phyloP scores from a whole-genome alignment of 2,113 vertebrate species.

The Oostethus manadensis region DNA sequence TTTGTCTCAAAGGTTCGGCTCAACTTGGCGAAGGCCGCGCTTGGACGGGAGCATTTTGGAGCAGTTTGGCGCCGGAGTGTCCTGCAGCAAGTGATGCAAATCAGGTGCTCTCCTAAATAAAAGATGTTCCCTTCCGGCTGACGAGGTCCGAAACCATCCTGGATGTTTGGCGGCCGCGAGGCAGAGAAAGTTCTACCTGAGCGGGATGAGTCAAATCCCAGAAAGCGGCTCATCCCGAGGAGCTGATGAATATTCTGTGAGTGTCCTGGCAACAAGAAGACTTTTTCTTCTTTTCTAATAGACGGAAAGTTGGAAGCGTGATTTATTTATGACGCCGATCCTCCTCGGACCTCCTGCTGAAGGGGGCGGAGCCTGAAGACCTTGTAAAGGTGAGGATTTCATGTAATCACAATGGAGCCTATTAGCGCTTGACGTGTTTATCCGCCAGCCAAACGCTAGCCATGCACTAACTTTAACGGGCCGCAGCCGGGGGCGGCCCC shows the following conservation, averaged over 20 bases:
- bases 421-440: slow-evolving; percentile 79
- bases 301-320: slow-evolving; percentile 62
- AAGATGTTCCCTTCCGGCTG: not conserved
- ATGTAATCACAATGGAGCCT: slow-evolving; percentile 77
- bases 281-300: slow-evolving; percentile 60
- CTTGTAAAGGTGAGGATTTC: slow-evolving; percentile 75
- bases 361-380: slow-evolving; percentile 58
- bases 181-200: slow-evolving; percentile 32
- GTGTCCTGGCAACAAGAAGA: slow-evolving; percentile 30
- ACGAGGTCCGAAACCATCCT: not conserved
- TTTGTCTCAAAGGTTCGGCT: too few relatives aligned
- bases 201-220: slow-evolving; percentile 47
- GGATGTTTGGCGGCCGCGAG: not conserved
- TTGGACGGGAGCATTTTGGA: too few relatives aligned
- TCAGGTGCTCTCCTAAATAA: not conserved
- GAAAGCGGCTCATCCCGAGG: slow-evolving; percentile 49
- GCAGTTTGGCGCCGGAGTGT: not conserved
- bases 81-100: not conserved
- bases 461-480: slow-evolving; percentile 56
- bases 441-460: slow-evolving; percentile 68
- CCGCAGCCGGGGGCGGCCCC: slow-evolving; percentile 28
- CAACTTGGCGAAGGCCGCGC: too few relatives aligned
- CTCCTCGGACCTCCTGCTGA: slow-evolving; percentile 29
- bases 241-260: slow-evolving; percentile 61
- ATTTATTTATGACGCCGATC: slow-evolving; percentile 65